A percentile compares a stretch with the other conserved stretches of the same genome.
Conservation (phyloP, 1,140 invertebrate species). For the Apis florea region DNA sequence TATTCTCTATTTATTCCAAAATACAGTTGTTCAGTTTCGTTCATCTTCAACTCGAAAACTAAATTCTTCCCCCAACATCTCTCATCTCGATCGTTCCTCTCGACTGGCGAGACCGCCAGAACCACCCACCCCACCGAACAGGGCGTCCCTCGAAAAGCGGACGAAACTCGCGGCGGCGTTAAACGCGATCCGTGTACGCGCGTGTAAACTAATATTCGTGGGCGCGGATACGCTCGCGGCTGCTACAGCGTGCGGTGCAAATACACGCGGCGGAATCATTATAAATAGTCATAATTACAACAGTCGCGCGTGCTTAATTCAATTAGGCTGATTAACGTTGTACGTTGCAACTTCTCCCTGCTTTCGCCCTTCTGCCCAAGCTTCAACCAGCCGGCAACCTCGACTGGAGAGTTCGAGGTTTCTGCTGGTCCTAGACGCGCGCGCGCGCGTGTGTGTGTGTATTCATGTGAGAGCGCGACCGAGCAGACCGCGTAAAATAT, state of each 20-base stretch:
- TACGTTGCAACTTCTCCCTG: slow-evolving; percentile 71
- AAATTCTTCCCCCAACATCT: background rate
- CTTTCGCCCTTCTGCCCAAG: slow-evolving; percentile 48
- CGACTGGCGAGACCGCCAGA: too few relatives aligned
- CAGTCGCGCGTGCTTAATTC: slow-evolving; percentile 79
- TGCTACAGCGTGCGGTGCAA: slow-evolving; percentile 40
- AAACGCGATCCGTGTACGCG: slow-evolving; percentile 54
- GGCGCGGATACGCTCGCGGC: background rate
- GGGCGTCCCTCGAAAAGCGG: slow-evolving; percentile 30
- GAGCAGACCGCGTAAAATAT: slow-evolving; percentile 74
- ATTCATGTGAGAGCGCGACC: slow-evolving; percentile 33
- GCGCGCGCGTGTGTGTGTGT: background rate
- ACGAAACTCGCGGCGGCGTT: slow-evolving; percentile 37
- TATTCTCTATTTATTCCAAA: too few relatives aligned
- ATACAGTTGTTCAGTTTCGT: too few relatives aligned
- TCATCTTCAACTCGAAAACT: background rate
- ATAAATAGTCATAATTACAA: slow-evolving; percentile 81
- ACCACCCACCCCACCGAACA: slow-evolving; percentile 25
- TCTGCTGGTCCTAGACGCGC: slow-evolving; percentile 45
- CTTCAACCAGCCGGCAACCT: slow-evolving; percentile 48
- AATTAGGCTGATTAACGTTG: slow-evolving; percentile 80
- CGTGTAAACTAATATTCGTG: slow-evolving; percentile 66
- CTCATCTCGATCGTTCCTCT: background rate
- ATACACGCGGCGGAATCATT: slow-evolving; percentile 73
- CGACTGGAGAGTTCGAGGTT: slow-evolving; percentile 36